These are phyloP conservation scores for Pemphigus obesinymphae DNA, from an alignment of 1,140 invertebrate genomes.

Conservation along the genomic window DNA sequence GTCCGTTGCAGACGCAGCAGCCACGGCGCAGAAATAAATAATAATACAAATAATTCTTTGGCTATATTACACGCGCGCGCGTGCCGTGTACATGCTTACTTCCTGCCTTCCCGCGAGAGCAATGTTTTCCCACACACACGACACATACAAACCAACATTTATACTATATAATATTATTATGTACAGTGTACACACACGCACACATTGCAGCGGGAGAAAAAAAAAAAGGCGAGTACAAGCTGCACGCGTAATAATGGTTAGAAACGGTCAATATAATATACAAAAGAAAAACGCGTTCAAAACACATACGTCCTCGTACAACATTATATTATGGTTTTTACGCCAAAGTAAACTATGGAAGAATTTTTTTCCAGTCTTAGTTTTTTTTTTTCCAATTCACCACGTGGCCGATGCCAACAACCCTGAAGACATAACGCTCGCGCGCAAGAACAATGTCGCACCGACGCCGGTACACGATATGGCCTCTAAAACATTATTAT, in stretches of 20 bases:
- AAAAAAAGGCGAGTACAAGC: background rate
- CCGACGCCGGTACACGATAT: no score
- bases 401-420: background rate
- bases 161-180: no score
- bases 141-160: background rate
- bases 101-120: background rate
- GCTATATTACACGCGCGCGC: background rate
- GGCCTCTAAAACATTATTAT: no score
- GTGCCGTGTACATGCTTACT: background rate
- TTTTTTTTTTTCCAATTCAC: no score
- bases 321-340: no score
- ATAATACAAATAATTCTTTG: constrained; percentile 31
- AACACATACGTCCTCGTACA: no score
- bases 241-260: background rate
- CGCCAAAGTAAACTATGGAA: no score
- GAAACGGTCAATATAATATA: background rate
- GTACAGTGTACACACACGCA: background rate
- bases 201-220: background rate
- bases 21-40: constrained; percentile 10
- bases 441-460: background rate
- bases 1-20: background rate
- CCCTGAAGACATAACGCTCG: background rate
- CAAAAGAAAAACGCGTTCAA: background rate
- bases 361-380: no score
- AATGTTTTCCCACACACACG: constrained; percentile 19